A percentile compares a stretch with the other conserved stretches of the same genome.
phyloP scores from a whole-genome alignment of 2,797 vertebrate genomes.

The Chromis chromis region DNA sequence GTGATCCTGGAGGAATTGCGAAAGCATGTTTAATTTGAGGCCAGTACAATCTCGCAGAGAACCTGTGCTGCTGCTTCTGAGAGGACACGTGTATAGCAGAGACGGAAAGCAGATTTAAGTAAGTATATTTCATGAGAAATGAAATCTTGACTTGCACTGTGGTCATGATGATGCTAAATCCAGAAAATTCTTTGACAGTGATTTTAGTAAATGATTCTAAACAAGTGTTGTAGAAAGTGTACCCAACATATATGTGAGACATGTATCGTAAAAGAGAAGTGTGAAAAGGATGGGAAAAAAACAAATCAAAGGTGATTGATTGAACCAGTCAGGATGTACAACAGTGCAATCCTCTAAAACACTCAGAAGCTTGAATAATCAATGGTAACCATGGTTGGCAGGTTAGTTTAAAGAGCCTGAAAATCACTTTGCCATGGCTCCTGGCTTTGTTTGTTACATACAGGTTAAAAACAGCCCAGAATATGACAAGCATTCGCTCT shows the following conservation, averaged over 20 bases:
- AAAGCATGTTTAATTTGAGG: neutral
- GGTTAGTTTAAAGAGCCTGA: slow-evolving; percentile 26
- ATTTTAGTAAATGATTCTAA: neutral
- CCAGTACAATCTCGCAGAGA: neutral
- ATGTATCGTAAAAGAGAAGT: neutral
- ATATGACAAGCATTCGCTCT: slow-evolving; percentile 48
- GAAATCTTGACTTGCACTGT: neutral
- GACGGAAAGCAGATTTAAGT: neutral
- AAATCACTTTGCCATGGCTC: slow-evolving; percentile 14
- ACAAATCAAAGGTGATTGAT: slow-evolving; percentile 18
- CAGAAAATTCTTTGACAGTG: neutral
- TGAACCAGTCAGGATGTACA: slow-evolving; percentile 6
- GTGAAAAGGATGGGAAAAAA: neutral
- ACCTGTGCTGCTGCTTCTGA: neutral
- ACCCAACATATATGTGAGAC: neutral
- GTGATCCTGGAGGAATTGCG: neutral
- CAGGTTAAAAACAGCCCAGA: slow-evolving; percentile 34
- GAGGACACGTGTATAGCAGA: neutral
- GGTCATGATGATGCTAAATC: neutral
- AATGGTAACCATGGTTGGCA: neutral
- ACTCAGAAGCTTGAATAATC: slow-evolving; percentile 7
- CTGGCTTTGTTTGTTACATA: slow-evolving; percentile 25
- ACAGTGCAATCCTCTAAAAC: neutral
- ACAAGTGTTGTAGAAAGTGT: neutral
- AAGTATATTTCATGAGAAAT: neutral